Evolutionary conservation across 2,113 vertebrate species (phyloP).

Genomic region (Carassius carassius): DNA sequence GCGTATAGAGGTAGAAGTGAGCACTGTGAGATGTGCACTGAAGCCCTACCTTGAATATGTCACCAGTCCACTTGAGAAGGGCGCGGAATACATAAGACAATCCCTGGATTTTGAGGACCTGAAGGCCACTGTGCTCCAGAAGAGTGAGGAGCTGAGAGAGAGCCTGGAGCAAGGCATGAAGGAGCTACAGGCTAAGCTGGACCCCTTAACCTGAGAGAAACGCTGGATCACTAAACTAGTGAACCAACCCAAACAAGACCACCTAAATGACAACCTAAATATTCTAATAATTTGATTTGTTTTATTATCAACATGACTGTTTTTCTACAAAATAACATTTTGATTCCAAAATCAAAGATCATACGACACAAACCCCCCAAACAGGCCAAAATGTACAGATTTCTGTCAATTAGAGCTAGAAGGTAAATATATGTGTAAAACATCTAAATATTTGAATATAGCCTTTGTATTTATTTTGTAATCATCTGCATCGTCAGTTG

Average conservation of each 20-base stretch:
- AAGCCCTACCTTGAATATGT: conserved; percentile 65
- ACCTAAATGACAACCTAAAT: conserved; percentile 59
- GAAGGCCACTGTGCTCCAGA: conserved; percentile 31
- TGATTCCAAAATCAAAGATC: too few relatives aligned
- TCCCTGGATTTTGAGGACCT: conserved; percentile 52
- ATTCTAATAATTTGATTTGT: background rate
- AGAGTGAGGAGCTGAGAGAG: conserved; percentile 57
- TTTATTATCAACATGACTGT: background rate
- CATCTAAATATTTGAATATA: background rate
- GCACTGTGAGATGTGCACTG: background rate
- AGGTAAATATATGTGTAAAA: background rate
- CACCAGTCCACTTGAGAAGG: conserved; percentile 67
- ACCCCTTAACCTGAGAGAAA: conserved; percentile 45
- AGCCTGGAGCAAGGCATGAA: conserved; percentile 46
- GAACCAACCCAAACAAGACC: conserved; percentile 19
- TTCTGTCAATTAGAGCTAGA: background rate
- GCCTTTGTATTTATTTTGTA: background rate
- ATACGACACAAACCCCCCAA: too few relatives aligned
- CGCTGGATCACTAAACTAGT: conserved; percentile 49
- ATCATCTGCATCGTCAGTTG: background rate
- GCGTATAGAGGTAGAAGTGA: conserved; percentile 58
- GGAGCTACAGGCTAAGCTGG: conserved; percentile 50
- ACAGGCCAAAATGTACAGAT: too few relatives aligned
- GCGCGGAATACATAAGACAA: conserved; percentile 75
- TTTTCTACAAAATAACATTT: background rate